Evolutionary conservation across 1,140 invertebrate genomes (phyloP), one percentile per base, ranked within the genome.

Genomic region (Nasonia giraulti): DNA sequence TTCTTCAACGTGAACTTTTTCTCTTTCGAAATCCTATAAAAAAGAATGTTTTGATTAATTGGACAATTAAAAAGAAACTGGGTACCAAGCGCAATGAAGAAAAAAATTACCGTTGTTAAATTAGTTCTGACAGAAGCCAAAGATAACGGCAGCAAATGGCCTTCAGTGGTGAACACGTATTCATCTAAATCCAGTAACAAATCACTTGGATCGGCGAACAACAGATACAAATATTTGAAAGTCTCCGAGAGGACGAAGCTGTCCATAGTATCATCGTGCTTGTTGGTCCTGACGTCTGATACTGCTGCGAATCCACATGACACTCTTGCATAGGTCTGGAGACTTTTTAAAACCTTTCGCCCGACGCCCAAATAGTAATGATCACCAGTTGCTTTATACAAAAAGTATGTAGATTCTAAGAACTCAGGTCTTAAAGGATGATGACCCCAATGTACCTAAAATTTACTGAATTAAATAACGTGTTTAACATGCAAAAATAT

Each of bases 211-310:
- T 99, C 97, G 11, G 98, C 95, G 92, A 99, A 99, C 82, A 99
- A 93, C 89, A 99, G 94, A 92, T 96, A 99, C 10, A 99, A 93
- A 92, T 99, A 99, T 92, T 99, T 99, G 87, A 99, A 97, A 3
- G 99, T 99, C 93, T 99, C 99, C 0, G 99, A 97, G 0, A 99
- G 93, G 2, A 99, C 98, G 94, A 99, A 99, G 0, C 98, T 99
- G 91, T 99, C 99, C 98, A 99, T 99, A 87, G 98, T 95, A 90
- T 99, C 98, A 91, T 98, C 98, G 88, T 98, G 97, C 87, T 94
- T 93, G 76, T 96, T 95, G 2, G 97, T 99, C 74, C 98, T 94
- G 2, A 99, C 97, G 94, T 99, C 98, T 89, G 98, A 99, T 8
- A 99, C 97, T 31, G 98, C 98, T 17, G 99, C 99, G 94, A 98